A percentile compares a stretch with the other conserved stretches of the same genome.
These are phyloP conservation scores for Pherbina coryleti DNA, from an alignment of 2,888 invertebrate species.

Conservation along the genomic window DNA sequence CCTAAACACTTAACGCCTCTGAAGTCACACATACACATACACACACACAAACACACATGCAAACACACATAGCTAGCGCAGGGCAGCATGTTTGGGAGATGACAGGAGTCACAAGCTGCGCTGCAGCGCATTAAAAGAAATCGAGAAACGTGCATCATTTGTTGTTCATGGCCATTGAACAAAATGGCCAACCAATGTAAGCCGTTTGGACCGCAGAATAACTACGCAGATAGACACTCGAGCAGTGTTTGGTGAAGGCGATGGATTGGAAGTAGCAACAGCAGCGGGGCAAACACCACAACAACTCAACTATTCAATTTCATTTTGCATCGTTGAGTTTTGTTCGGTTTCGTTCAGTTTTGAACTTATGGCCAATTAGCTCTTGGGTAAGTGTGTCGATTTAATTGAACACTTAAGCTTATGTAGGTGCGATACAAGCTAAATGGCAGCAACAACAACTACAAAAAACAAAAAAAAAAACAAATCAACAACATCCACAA, in stretches of 20 bases:
- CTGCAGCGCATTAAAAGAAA: neutral
- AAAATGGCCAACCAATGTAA: neutral
- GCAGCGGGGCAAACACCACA: neutral
- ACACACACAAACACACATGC: no score
- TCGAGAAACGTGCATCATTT: neutral
- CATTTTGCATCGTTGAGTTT: neutral
- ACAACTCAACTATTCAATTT: neutral
- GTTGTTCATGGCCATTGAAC: neutral
- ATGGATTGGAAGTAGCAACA: no score
- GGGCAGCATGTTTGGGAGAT: no score
- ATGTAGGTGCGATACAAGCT: no score
- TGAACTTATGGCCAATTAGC: slow-evolving; percentile 3
- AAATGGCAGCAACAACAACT: no score
- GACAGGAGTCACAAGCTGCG: no score
- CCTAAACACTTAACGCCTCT: slow-evolving; percentile 15
- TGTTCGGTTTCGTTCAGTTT: neutral
- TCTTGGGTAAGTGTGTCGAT: neutral
- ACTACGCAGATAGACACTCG: neutral
- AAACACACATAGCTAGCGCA: no score
- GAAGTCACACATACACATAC: neutral
- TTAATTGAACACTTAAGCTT: no score
- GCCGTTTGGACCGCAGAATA: no score
- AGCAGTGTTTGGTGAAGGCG: no score
- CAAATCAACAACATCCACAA: no score
- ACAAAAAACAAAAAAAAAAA: no score